Base-by-base conservation (phyloP, 2,888 invertebrate species). In the Oxytorus armatus region DNA sequence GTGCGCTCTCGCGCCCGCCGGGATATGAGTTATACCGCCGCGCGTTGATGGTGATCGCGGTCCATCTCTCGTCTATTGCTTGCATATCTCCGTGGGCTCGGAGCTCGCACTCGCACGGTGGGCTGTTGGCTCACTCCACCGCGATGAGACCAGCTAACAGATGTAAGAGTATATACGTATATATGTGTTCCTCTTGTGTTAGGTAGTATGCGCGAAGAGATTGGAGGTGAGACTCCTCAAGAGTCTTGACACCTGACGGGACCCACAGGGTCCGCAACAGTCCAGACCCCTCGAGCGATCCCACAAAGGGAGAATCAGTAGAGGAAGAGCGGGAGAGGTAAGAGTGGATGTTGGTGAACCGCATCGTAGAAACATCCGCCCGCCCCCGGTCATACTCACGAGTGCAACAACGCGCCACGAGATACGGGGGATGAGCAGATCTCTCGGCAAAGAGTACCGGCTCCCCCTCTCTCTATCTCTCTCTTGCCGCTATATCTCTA, bases 171-270 rank as follows among this genome's bases (percentile, higher is more conserved):
- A 36, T 59, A 29, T 63, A 33, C 47, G 36, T 18, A 72, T 42
- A 36, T 44, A 47, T 36, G 11, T 69, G 44, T 69, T 23, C 36
- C 65, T 69, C 33, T 69, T 65, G 42, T 36, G 63, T 57, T 47
- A 47, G 47, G 23, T 65, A 55, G 57, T 65, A 65, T 44, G 69
- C 68, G 69, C 68, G 25, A 57, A 63, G 63, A 74, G 74, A 66
- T 66, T 65, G 69, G 84, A 85, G 86, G 86, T 85, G 86, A 86
- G 87, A 87, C 86, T 84, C 82, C 82, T 87, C 86, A 85, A 77
- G 66, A 68, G 74, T 74, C 81, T 74, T 77, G 81, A 81, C 81
- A 81, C 77, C 77, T 77, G 81, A 81, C 77, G 77, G 77, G 74
- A 57, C 69, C 69, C 80, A 57, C 47, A 49, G 78, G 55, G 78